Percentiles rank a stretch among this genome's conserved stretches.
These are phyloP conservation scores for Neotragus pygmaeus DNA, from an alignment of 2,113 vertebrate genomes.

Conservation along the genomic window DNA sequence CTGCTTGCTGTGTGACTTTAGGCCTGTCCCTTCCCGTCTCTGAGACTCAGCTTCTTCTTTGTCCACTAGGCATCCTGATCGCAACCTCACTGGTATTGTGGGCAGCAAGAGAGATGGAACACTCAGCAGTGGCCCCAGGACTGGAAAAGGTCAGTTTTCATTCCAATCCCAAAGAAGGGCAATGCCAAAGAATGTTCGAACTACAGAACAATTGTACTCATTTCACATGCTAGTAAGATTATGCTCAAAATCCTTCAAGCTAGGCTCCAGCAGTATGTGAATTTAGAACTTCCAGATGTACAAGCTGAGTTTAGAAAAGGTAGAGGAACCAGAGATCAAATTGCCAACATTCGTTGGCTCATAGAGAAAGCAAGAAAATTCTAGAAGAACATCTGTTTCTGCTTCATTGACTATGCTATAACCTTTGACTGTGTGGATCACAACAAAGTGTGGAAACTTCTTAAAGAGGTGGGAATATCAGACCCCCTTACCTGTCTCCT, in stretches of 20 bases:
- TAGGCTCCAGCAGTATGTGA: neutral
- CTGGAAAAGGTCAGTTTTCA: neutral
- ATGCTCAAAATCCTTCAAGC: neutral
- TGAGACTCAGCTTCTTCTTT: neutral
- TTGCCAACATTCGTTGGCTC: neutral
- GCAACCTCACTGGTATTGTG: neutral
- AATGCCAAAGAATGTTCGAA: neutral
- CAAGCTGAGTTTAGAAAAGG: neutral
- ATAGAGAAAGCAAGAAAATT: neutral
- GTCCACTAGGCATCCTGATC: neutral
- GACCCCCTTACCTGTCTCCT: neutral
- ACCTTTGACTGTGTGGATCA: neutral
- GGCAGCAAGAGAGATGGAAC: neutral
- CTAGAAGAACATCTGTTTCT: neutral
- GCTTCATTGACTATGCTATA: neutral
- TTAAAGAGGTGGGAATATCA: neutral
- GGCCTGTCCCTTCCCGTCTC: neutral
- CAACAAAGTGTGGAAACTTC: neutral
- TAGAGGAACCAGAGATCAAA: neutral
- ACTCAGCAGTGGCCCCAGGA: neutral
- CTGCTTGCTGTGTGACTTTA: neutral
- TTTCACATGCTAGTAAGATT: neutral
- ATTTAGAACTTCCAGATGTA: neutral
- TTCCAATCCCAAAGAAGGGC: neutral
- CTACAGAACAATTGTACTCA: neutral